Evolutionary conservation across 2,888 invertebrate species (phyloP).

Genomic region (Lycophotia porphyrea): DNA sequence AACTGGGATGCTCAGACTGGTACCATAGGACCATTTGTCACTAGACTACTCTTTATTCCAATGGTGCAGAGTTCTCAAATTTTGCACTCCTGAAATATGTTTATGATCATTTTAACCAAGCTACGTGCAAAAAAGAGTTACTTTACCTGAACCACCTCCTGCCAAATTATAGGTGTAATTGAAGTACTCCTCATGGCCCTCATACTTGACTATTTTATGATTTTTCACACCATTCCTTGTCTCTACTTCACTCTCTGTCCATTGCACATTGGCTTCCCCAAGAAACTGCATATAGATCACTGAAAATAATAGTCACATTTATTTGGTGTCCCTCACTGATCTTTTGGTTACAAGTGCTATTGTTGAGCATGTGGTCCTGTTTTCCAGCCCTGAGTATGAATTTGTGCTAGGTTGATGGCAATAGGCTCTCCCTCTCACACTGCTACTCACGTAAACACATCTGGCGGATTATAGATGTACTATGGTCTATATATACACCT

Average conservation of each 20-base stretch:
- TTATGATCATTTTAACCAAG: neutral
- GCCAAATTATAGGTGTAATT: constrained; percentile 71
- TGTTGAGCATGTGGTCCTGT: neutral
- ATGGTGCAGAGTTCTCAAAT: neutral
- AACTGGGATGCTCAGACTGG: neutral
- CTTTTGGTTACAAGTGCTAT: neutral
- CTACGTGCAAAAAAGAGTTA: neutral
- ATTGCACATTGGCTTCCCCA: constrained; percentile 78
- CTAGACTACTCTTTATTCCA: neutral
- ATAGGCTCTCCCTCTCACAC: neutral
- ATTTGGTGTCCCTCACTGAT: neutral
- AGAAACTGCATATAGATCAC: constrained; percentile 72
- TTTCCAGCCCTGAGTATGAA: neutral
- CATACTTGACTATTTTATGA: constrained; percentile 69
- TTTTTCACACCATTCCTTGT: constrained; percentile 68
- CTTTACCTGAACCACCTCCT: constrained; percentile 67
- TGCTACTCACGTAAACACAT: neutral
- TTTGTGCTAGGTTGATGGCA: neutral
- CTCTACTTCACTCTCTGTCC: constrained; percentile 77
- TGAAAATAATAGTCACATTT: constrained; percentile 28
- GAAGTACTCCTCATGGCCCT: constrained; percentile 79
- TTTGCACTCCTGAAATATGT: neutral
- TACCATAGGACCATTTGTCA: neutral
- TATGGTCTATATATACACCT: neutral
- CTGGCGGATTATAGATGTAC: neutral